Conservation (phyloP, 2,888 invertebrate species). For the Petrolisthes manimaculis region DNA sequence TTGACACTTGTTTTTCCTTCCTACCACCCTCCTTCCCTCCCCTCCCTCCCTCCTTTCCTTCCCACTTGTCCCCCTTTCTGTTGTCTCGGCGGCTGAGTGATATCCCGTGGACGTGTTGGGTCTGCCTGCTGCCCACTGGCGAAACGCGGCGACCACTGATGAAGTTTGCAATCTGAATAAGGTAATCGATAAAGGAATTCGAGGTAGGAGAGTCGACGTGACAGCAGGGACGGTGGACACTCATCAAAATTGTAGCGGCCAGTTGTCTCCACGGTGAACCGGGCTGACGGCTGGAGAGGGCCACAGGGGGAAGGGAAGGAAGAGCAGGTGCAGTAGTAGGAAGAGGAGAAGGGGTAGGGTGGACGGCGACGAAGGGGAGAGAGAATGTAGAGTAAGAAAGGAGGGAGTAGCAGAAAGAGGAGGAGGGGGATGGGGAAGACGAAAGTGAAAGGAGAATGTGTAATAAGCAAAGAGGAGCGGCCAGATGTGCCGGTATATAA, state of each 20-base stretch:
- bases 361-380: neutral
- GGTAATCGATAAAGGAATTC: conserved; percentile 60
- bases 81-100: conserved; percentile 41
- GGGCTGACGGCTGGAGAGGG: conserved; percentile 1
- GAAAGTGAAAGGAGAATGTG: neutral
- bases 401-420: neutral
- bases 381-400: neutral
- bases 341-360: conserved; percentile 14
- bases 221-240: conserved; percentile 54
- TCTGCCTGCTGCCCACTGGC: conserved; percentile 24
- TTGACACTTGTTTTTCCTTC: neutral
- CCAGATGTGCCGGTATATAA: too few relatives aligned
- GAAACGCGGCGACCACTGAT: conserved; percentile 37
- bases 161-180: conserved; percentile 58
- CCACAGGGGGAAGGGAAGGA: conserved; percentile 20
- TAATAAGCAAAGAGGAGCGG: too few relatives aligned
- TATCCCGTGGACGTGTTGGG: conserved; percentile 30
- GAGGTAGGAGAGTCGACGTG: conserved; percentile 37
- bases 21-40: neutral
- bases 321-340: neutral
- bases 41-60: neutral
- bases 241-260: conserved; percentile 58
- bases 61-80: conserved; percentile 19
- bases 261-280: conserved; percentile 43
- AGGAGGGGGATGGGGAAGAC: neutral